Percentiles rank a stretch among this genome's conserved stretches.
These are phyloP conservation scores for Pterocles burchelli DNA, from an alignment of 2,113 vertebrate species.

Conservation along the genomic window DNA sequence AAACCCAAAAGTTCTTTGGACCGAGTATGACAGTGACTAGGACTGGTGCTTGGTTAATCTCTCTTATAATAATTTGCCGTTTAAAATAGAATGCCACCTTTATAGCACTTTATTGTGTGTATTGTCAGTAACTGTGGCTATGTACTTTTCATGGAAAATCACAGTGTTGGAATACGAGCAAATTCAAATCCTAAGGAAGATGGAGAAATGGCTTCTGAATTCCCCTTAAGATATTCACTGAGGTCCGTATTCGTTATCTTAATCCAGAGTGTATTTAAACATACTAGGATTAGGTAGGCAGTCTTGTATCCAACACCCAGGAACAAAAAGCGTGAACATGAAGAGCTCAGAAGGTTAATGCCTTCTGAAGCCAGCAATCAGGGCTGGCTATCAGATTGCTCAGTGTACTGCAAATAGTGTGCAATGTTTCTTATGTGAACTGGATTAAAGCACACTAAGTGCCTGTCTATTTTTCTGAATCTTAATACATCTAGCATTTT, in stretches of 20 bases:
- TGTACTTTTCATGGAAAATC: background rate
- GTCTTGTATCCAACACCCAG: background rate
- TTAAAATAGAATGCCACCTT: background rate
- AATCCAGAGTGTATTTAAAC: background rate
- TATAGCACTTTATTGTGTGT: background rate
- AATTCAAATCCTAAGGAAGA: background rate
- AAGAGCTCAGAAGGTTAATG: background rate
- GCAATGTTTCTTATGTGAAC: background rate
- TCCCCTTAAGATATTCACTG: background rate
- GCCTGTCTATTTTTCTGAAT: background rate
- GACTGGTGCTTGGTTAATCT: background rate
- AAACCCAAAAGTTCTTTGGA: background rate
- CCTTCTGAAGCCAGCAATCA: background rate
- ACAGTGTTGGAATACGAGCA: background rate
- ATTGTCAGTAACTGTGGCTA: background rate
- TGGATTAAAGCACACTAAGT: background rate
- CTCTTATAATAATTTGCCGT: background rate
- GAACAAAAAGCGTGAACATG: fast-evolving
- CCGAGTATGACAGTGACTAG: background rate
- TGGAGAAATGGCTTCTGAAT: background rate
- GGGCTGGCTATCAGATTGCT: background rate
- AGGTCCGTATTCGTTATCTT: background rate
- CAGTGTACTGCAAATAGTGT: background rate
- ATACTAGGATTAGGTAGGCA: background rate
- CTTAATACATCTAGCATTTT: background rate